Conservation (phyloP, 2,797 vertebrate species). For the Gobionotothen gibberifrons region DNA sequence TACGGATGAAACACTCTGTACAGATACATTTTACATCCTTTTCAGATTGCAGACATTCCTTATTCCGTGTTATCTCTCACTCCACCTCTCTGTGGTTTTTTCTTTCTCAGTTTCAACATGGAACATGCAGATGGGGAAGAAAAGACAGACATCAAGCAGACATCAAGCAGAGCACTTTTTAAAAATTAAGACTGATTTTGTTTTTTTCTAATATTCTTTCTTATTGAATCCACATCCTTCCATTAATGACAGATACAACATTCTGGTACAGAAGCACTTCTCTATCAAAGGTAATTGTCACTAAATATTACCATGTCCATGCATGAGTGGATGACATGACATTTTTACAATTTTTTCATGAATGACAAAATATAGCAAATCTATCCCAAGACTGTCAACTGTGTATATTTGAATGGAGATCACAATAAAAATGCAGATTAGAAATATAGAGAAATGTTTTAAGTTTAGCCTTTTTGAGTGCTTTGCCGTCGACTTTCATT, state of each 20-base stretch:
- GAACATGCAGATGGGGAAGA: background rate
- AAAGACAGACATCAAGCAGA: background rate
- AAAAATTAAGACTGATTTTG: background rate
- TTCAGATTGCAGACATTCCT: background rate
- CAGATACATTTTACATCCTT: background rate
- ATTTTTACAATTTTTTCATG: background rate
- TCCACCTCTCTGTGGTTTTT: background rate
- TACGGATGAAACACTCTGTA: background rate
- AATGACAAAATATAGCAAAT: background rate
- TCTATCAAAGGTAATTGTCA: background rate
- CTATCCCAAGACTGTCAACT: background rate
- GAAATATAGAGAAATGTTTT: background rate
- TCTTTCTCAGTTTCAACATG: background rate
- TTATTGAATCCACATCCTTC: background rate
- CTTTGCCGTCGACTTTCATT: background rate
- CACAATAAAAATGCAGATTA: background rate
- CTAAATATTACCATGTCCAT: background rate
- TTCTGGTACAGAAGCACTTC: background rate
- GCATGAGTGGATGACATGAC: background rate
- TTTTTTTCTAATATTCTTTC: background rate
- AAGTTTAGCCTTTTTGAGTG: background rate
- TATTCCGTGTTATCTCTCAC: background rate
- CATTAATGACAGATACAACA: background rate
- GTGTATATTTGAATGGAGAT: too few relatives aligned
- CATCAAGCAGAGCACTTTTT: slow-evolving; percentile 4